phyloP scores from a whole-genome alignment of 2,888 invertebrate species.

The Tetranychus piercei region DNA sequence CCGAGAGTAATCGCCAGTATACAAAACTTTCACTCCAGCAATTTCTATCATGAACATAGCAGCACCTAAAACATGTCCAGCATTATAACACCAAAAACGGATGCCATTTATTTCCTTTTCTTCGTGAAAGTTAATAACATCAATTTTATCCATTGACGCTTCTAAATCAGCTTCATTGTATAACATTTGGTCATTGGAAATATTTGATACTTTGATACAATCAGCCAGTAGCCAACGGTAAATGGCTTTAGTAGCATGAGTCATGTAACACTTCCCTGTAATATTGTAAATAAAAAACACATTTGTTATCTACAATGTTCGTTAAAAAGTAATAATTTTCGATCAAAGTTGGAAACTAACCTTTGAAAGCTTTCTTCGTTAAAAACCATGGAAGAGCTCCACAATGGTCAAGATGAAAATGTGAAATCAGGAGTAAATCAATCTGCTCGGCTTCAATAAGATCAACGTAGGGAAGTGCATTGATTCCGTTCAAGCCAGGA shows the following conservation, averaged over 20 bases:
- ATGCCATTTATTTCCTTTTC: slow-evolving; percentile 84
- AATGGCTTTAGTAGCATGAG: slow-evolving; percentile 97
- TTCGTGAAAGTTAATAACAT: slow-evolving; percentile 92
- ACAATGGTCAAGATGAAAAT: slow-evolving; percentile 94
- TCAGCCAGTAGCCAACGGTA: slow-evolving; percentile 95
- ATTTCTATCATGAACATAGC: slow-evolving; percentile 99
- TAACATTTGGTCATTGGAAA: slow-evolving; percentile 86
- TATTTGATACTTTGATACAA: slow-evolving; percentile 96
- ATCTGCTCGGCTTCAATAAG: slow-evolving; percentile 85
- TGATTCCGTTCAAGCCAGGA: slow-evolving; percentile 77
- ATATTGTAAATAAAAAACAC: neutral
- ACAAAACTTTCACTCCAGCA: slow-evolving; percentile 79
- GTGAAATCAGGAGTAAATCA: slow-evolving; percentile 61
- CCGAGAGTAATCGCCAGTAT: slow-evolving; percentile 94
- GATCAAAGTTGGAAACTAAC: slow-evolving; percentile 31
- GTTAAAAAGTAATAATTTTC: neutral
- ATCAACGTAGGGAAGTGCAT: slow-evolving; percentile 92
- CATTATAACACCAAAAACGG: slow-evolving; percentile 96
- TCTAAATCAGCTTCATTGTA: slow-evolving; percentile 94
- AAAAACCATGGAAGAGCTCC: slow-evolving; percentile 96
- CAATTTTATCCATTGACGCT: slow-evolving; percentile 94
- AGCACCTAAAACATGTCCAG: slow-evolving; percentile 94
- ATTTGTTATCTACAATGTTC: neutral
- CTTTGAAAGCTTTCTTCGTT: slow-evolving; percentile 31
- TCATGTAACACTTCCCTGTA: slow-evolving; percentile 86